phyloP scores from a whole-genome alignment of 2,888 invertebrate species.

The Acleris sparsana region DNA sequence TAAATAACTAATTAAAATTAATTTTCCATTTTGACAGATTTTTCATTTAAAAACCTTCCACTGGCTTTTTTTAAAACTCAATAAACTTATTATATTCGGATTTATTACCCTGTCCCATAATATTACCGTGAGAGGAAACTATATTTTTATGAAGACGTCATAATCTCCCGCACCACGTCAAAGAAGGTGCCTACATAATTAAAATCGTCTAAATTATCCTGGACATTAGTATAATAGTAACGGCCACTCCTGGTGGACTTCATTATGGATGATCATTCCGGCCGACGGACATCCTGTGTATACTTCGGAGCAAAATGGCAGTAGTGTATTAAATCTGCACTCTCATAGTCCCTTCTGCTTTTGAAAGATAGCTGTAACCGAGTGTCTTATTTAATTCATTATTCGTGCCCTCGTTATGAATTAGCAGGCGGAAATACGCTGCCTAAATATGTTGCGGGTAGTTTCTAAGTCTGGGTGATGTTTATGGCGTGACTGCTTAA shows the following conservation, averaged over 20 bases:
- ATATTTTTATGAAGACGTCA: not conserved
- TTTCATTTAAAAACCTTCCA: no score
- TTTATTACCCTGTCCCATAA: no score
- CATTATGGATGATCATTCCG: conserved; percentile 21
- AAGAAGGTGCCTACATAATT: not conserved
- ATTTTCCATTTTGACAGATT: no score
- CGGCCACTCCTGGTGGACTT: not conserved
- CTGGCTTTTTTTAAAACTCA: no score
- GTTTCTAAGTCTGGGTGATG: not conserved
- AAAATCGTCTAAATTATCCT: conserved; percentile 1
- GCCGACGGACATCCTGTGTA: not conserved
- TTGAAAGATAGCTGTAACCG: not conserved
- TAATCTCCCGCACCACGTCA: not conserved
- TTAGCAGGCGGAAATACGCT: not conserved
- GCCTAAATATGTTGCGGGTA: not conserved
- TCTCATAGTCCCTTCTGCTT: no score
- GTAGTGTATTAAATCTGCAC: no score
- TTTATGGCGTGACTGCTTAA: no score
- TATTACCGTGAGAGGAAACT: no score
- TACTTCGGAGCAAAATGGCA: no score
- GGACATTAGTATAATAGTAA: conserved; percentile 12
- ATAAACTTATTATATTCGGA: no score
- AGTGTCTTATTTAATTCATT: conserved; percentile 27
- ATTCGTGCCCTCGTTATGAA: conserved; percentile 10
- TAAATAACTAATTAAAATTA: no score